Percentiles rank a stretch among this genome's conserved stretches.
These are phyloP conservation scores for Cebus imitator DNA, from an alignment of 2,113 vertebrate species.

Conservation along the genomic window DNA sequence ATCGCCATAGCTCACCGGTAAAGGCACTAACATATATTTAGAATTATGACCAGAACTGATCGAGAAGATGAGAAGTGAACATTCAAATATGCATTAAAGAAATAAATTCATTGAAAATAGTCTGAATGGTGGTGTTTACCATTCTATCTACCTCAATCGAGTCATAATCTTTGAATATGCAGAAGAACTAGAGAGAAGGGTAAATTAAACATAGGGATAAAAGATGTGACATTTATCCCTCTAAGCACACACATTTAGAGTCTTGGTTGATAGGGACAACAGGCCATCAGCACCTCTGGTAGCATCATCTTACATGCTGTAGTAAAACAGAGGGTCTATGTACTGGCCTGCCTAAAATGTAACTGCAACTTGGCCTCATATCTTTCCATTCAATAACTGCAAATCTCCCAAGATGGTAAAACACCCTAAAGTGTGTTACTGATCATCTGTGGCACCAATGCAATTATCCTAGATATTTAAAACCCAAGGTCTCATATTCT, in stretches of 20 bases:
- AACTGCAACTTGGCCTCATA: background rate
- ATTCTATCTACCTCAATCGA: background rate
- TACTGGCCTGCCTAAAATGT: background rate
- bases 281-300: background rate
- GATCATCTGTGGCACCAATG: background rate
- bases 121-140: background rate
- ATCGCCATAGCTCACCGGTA: background rate
- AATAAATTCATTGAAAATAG: background rate
- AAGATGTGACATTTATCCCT: background rate
- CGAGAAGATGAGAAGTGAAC: background rate
- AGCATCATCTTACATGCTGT: too few relatives aligned
- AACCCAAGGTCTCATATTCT: background rate
- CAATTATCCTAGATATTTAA: background rate
- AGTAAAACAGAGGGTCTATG: background rate
- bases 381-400: background rate
- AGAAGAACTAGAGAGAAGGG: background rate
- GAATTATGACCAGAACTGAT: background rate
- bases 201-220: background rate
- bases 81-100: background rate
- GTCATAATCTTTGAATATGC: background rate
- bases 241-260: background rate
- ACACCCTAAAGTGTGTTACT: background rate
- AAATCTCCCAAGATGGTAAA: background rate
- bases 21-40: conserved; percentile 8
- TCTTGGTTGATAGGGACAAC: background rate